Evolutionary conservation across 2,113 vertebrate species (phyloP), one percentile per base, ranked within the genome.

Genomic region (Gulo gulo): DNA sequence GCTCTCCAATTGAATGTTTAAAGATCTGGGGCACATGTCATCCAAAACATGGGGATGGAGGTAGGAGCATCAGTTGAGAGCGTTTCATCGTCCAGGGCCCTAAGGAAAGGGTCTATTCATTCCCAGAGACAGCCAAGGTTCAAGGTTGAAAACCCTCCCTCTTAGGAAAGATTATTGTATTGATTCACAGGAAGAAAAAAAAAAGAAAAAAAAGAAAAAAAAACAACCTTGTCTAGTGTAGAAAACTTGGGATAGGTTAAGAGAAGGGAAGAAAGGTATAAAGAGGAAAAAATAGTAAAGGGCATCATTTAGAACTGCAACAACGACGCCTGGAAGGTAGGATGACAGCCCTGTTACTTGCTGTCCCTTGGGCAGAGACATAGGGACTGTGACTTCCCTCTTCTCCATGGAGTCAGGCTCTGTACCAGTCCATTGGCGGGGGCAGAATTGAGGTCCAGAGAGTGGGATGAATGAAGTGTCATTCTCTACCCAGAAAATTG

Each of bases 291-390:
- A 26, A n/a, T 14, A 21, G 63, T 16, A 8, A 63, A 76, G 14
- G 6, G 0, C 13, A 7, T n/a, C 45, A 55, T 1, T 14, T n/a
- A 10, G 15, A 76, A 47, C 20, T 45, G 20, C 10, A 36, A 39
- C 1, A 11, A 15, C 3, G 11, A 50, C 15, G 14, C 29, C 4
- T 36, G 16, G n/a, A 36, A 65, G 21, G 7, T 9, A 0, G 3
- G 26, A 63, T 20, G 0, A 1, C 4, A 82, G 21, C 36, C 47
- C 1, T 15, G 16, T 55, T 4, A 31, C 13, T 67, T 4, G 31
- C 1, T 12, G 21, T 39, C 55, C 29, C 57, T 45, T 26, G 31
- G 50, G 52, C 12, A 79, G 69, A 47, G 52, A 59, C 84, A 80
- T 1, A 63, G 16, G 18, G 36, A n/a, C 13, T 1, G 1, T 8